Evolutionary conservation across 2,797 vertebrate species (phyloP).

Genomic region (Sebastolobus altivelis): DNA sequence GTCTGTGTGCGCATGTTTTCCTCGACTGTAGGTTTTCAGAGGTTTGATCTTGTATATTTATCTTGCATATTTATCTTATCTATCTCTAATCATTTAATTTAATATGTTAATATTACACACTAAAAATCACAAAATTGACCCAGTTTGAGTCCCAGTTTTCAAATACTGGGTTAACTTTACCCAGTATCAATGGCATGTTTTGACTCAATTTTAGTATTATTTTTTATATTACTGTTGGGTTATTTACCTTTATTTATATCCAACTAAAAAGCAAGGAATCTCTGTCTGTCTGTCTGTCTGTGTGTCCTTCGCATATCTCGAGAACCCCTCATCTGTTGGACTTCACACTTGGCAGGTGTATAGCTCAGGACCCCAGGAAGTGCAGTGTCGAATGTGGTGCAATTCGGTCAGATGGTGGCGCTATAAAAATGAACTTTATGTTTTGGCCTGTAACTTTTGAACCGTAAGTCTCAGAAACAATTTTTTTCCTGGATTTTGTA

Average conservation of each 20-base stretch:
- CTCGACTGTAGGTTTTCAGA: not conserved
- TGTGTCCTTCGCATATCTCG: not conserved
- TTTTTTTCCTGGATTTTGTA: too few relatives aligned
- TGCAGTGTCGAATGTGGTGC: too few relatives aligned
- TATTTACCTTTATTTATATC: not conserved
- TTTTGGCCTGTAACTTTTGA: too few relatives aligned
- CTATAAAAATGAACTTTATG: too few relatives aligned
- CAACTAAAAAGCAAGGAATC: not conserved
- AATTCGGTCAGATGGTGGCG: too few relatives aligned
- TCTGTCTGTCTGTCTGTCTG: not conserved
- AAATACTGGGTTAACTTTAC: not conserved
- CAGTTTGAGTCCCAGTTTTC: slow-evolving; percentile 9
- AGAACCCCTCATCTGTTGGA: not conserved
- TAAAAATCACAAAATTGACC: slow-evolving; percentile 4
- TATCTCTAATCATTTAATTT: not conserved
- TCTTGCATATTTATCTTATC: not conserved
- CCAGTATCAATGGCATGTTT: not conserved
- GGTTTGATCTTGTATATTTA: slow-evolving; percentile 9
- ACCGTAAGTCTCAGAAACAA: too few relatives aligned
- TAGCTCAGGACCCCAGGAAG: too few relatives aligned
- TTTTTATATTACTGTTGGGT: not conserved
- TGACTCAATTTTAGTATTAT: not conserved
- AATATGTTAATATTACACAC: not conserved
- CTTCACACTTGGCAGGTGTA: not conserved
- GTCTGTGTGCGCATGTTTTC: slow-evolving; percentile 14